Conservation (phyloP, 37 sponge, comb jelly and placozoan species). For the Tethya wilhelma region DNA sequence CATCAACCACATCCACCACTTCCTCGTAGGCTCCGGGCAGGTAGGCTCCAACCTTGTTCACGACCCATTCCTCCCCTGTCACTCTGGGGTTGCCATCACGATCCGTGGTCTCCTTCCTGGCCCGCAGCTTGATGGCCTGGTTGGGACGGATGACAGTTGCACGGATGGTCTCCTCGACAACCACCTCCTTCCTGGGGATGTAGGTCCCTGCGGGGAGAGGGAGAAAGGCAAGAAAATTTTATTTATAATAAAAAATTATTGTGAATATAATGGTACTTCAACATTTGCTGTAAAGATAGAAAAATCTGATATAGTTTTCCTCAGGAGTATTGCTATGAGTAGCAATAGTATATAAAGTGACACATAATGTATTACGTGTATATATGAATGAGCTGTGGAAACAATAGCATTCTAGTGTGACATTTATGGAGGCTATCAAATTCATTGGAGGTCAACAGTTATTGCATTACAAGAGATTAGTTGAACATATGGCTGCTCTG, state of each 20-base stretch:
- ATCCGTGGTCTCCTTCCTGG: slow-evolving; percentile 95
- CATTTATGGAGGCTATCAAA: background rate
- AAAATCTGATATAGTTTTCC: too few species aligned
- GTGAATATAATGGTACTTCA: too few species aligned
- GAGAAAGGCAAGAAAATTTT: background rate
- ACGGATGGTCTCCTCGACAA: slow-evolving; percentile 93
- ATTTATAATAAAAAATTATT: too few species aligned
- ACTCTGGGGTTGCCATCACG: slow-evolving; percentile 89
- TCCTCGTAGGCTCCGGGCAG: slow-evolving; percentile 99
- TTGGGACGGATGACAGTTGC: slow-evolving; percentile 97
- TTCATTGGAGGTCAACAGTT: too few species aligned
- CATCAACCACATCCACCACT: slow-evolving; percentile 92
- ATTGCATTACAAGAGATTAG: too few species aligned
- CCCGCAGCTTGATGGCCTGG: slow-evolving; percentile 96
- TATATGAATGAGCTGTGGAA: slow-evolving; percentile 4
- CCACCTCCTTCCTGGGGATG: slow-evolving; percentile 97
- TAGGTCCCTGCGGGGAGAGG: slow-evolving; percentile 85
- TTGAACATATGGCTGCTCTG: too few species aligned
- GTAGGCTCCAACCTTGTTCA: slow-evolving; percentile 98
- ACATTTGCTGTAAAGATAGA: too few species aligned
- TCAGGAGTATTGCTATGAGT: too few species aligned
- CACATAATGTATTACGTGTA: too few species aligned
- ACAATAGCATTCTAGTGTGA: background rate
- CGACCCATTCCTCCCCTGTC: slow-evolving; percentile 99
- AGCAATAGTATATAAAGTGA: too few species aligned